Percentiles rank a stretch among this genome's conserved stretches.
Evolutionary conservation across 1,140 invertebrate genomes (phyloP).

Genomic region (Mya arenaria): DNA sequence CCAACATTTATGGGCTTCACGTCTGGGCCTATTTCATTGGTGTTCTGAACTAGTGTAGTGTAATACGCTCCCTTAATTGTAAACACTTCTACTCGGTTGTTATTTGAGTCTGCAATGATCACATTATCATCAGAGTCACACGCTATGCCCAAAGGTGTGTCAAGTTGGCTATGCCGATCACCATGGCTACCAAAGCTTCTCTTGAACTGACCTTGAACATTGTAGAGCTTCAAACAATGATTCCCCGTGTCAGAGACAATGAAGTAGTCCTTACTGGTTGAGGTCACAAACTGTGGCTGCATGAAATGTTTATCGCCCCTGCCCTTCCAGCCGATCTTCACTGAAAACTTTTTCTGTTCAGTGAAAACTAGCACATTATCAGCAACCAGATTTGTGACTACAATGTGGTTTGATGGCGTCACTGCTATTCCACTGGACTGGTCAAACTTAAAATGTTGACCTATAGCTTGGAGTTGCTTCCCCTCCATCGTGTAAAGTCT

Average conservation of each 20-base stretch:
- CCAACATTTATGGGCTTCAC: constrained; percentile 75
- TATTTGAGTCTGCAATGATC: constrained; percentile 97
- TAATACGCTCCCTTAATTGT: constrained; percentile 67
- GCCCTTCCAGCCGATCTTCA: constrained; percentile 97
- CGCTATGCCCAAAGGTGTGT: constrained; percentile 98
- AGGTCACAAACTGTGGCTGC: constrained; percentile 68
- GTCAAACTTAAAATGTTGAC: constrained; percentile 73
- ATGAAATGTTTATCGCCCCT: constrained; percentile 87
- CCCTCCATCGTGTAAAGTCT: constrained; percentile 71
- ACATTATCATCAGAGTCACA: constrained; percentile 98
- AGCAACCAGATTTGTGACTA: constrained; percentile 87
- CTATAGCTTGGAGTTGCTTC: constrained; percentile 64
- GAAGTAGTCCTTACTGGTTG: constrained; percentile 73
- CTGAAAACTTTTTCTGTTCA: constrained; percentile 97
- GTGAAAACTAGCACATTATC: constrained; percentile 97
- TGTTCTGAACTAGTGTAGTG: constrained; percentile 64
- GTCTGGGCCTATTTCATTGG: constrained; percentile 64
- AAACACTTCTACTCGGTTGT: constrained; percentile 99
- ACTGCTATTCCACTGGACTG: constrained; percentile 73
- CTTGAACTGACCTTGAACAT: constrained; percentile 73
- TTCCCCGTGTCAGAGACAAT: constrained; percentile 76
- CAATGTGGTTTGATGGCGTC: constrained; percentile 65
- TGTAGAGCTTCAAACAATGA: constrained; percentile 75
- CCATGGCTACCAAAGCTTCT: constrained; percentile 70
- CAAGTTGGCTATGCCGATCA: constrained; percentile 85